Evolutionary conservation across 30 jellyfish, hydroid and myxozoan genomes (phyloP).

Genomic region (Hydractinia symbiolongicarpus): DNA sequence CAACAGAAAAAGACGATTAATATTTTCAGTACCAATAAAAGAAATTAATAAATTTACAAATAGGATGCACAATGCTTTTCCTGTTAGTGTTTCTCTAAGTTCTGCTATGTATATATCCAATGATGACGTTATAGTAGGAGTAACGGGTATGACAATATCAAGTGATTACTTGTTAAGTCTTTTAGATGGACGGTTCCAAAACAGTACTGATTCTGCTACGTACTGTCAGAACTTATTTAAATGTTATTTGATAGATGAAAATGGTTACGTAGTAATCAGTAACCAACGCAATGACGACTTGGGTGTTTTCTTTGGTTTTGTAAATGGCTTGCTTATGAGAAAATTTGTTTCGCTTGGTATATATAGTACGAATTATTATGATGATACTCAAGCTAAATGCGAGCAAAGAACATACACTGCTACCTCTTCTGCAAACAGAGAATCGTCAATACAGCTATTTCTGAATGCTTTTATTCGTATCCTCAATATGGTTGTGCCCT

Average conservation of each 20-base stretch:
- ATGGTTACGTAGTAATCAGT: slow-evolving; percentile 66
- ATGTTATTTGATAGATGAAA: slow-evolving; percentile 71
- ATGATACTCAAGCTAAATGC: slow-evolving; percentile 70
- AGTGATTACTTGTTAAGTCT: neutral
- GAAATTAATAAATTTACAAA: neutral
- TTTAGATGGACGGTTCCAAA: neutral
- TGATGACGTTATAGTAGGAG: neutral
- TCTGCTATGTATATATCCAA: neutral
- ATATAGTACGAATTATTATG: neutral
- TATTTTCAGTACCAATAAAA: slow-evolving; percentile 48
- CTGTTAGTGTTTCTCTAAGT: neutral
- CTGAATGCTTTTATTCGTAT: neutral
- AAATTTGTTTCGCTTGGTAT: neutral
- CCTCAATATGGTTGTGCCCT: neutral
- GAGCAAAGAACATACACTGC: slow-evolving; percentile 14
- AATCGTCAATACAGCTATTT: neutral
- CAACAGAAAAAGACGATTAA: slow-evolving; percentile 16
- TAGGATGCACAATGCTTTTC: neutral
- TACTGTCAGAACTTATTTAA: neutral
- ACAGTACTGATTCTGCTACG: too few species aligned
- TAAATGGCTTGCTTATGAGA: slow-evolving; percentile 49
- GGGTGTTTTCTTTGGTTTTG: slow-evolving; percentile 53
- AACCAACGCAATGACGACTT: slow-evolving; percentile 47
- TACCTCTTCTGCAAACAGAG: slow-evolving; percentile 9
- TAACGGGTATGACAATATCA: neutral